A percentile compares a stretch with the other conserved stretches of the same genome.
Evolutionary conservation across 2,888 invertebrate species (phyloP).

Genomic region (Antheraea assamensis): DNA sequence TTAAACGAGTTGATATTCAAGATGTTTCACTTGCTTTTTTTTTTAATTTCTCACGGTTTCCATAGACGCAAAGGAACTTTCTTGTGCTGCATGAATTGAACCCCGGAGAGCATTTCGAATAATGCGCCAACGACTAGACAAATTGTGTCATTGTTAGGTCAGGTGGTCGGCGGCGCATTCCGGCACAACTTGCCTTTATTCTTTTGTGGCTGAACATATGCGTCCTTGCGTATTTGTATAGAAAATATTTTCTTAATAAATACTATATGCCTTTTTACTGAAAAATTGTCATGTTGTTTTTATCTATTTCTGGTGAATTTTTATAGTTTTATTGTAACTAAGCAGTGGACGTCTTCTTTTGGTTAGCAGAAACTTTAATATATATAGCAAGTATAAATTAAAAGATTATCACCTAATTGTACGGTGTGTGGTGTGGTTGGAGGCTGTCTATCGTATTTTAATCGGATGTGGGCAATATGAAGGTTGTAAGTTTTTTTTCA

Average conservation of each 20-base stretch:
- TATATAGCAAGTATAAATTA: too few relatives aligned
- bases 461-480: too few relatives aligned
- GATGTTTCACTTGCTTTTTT: neutral
- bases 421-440: too few relatives aligned
- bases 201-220: slow-evolving; percentile 23
- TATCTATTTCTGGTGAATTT: neutral
- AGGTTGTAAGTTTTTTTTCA: too few relatives aligned
- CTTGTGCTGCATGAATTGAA: neutral
- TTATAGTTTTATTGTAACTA: neutral
- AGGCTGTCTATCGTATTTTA: too few relatives aligned
- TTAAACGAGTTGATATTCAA: too few relatives aligned
- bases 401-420: too few relatives aligned
- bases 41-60: neutral
- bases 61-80: neutral
- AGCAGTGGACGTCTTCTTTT: neutral
- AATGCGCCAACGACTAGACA: slow-evolving; percentile 8
- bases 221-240: slow-evolving; percentile 24
- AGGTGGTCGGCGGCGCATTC: slow-evolving; percentile 33
- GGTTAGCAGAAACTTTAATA: neutral
- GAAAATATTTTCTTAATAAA: slow-evolving; percentile 7
- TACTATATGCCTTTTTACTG: neutral
- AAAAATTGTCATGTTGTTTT: neutral
- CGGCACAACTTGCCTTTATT: slow-evolving; percentile 26
- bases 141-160: slow-evolving; percentile 36
- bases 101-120: slow-evolving; percentile 2